These are phyloP conservation scores for Microctonus brassicae DNA, from an alignment of 2,888 invertebrate species.

Conservation along the genomic window DNA sequence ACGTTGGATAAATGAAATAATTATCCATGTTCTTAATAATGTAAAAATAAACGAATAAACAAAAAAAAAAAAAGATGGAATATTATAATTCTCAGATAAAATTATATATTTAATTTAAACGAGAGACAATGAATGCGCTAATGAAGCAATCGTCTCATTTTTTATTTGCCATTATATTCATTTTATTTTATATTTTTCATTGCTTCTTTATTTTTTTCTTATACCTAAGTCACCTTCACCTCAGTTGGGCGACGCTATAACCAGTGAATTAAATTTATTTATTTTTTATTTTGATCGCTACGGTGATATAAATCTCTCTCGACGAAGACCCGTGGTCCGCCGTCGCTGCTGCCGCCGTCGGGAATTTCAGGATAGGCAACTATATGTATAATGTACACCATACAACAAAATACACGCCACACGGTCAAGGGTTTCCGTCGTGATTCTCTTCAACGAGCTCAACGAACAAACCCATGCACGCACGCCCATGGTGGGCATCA, in stretches of 20 bases:
- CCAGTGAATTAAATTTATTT: conserved; percentile 35
- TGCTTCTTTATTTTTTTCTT: conserved; percentile 5
- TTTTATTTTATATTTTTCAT: not conserved
- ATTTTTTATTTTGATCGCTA: conserved; percentile 9
- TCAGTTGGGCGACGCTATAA: conserved; percentile 8
- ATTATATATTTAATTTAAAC: conserved; percentile 9
- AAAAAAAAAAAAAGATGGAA: not conserved
- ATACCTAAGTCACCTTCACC: not conserved
- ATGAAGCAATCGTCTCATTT: conserved; percentile 36
- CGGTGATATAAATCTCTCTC: conserved; percentile 31
- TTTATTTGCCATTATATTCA: conserved; percentile 6
- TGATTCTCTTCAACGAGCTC: conserved; percentile 6
- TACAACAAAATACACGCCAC: not conserved
- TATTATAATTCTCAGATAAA: too few species aligned
- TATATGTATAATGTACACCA: conserved; percentile 23
- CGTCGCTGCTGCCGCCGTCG: conserved; percentile 15
- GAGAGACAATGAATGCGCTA: conserved; percentile 22
- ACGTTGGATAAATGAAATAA: not conserved
- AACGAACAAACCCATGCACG: conserved; percentile 12
- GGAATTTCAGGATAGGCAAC: conserved; percentile 31
- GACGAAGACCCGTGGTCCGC: conserved; percentile 2
- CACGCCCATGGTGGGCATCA: conserved; percentile 40
- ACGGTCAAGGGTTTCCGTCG: conserved; percentile 33
- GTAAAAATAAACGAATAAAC: too few species aligned
- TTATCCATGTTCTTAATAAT: not conserved